Evolutionary conservation across 2,888 invertebrate genomes (phyloP).

Genomic region (Galeopsomyia nigrocyanea): DNA sequence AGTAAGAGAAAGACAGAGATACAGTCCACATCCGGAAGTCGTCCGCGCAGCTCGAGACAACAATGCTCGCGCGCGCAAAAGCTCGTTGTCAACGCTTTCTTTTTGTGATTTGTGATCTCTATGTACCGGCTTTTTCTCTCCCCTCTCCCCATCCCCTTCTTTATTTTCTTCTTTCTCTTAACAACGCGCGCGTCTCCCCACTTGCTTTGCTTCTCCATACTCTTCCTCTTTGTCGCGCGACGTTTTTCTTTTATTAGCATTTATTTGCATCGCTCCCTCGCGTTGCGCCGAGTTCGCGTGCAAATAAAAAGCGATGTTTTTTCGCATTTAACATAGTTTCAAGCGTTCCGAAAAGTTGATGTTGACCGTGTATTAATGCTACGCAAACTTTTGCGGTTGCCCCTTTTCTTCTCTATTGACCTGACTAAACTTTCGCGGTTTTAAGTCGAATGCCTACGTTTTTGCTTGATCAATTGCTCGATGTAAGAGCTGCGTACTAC

Average conservation of each 20-base stretch:
- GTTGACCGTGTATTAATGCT: too few species aligned
- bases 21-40: slow-evolving; percentile 27
- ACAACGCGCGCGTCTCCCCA: background rate
- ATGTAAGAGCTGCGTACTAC: too few species aligned
- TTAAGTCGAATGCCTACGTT: too few species aligned
- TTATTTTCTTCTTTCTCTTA: background rate
- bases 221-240: background rate
- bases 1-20: background rate
- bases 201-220: background rate
- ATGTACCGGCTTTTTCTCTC: background rate
- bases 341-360: too few species aligned
- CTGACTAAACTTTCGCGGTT: too few species aligned
- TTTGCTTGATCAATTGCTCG: too few species aligned
- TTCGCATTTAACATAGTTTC: too few species aligned
- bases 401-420: too few species aligned
- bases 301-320: too few species aligned
- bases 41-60: slow-evolving; percentile 16
- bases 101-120: slow-evolving; percentile 2
- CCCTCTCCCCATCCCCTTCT: too few species aligned
- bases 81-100: slow-evolving; percentile 15
- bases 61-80: slow-evolving; percentile 11
- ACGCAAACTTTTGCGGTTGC: too few species aligned
- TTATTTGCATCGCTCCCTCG: background rate
- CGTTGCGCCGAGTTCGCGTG: too few species aligned
- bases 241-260: slow-evolving; percentile 25